These are phyloP conservation scores for Dipus sagitta DNA, from an alignment of 2,797 vertebrate genomes.

Conservation along the genomic window DNA sequence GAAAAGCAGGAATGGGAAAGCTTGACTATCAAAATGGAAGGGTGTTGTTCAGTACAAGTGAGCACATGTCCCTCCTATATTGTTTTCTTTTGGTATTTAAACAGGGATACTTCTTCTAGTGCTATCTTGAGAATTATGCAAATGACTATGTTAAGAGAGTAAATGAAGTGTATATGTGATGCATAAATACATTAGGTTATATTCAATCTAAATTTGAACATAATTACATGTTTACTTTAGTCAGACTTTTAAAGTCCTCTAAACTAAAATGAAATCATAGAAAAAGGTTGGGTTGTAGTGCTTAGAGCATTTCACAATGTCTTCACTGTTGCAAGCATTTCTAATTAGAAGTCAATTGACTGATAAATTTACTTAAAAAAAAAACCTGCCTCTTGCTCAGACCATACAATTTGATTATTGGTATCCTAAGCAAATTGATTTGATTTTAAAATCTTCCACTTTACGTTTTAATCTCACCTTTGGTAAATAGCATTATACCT, in stretches of 20 bases:
- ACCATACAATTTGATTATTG: constrained; percentile 41
- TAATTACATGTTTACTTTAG: neutral
- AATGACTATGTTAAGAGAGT: neutral
- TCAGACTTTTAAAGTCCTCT: neutral
- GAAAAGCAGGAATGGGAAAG: neutral
- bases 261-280: neutral
- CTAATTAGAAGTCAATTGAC: constrained; percentile 36
- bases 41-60: neutral
- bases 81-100: constrained; percentile 39
- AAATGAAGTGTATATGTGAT: neutral
- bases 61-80: neutral
- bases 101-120: neutral
- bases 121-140: neutral
- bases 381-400: constrained; percentile 38
- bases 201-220: neutral
- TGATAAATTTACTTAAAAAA: constrained; percentile 47
- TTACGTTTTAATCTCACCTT: constrained; percentile 62
- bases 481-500: constrained; percentile 47
- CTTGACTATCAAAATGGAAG: constrained; percentile 36
- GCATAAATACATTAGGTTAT: neutral
- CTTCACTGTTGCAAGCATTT: neutral
- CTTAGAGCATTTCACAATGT: constrained; percentile 12
- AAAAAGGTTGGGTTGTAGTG: neutral
- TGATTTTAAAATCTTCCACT: constrained; percentile 51
- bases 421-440: constrained; percentile 7